These are phyloP conservation scores for Apeira syringaria DNA, from an alignment of 2,888 invertebrate genomes.

Conservation along the genomic window DNA sequence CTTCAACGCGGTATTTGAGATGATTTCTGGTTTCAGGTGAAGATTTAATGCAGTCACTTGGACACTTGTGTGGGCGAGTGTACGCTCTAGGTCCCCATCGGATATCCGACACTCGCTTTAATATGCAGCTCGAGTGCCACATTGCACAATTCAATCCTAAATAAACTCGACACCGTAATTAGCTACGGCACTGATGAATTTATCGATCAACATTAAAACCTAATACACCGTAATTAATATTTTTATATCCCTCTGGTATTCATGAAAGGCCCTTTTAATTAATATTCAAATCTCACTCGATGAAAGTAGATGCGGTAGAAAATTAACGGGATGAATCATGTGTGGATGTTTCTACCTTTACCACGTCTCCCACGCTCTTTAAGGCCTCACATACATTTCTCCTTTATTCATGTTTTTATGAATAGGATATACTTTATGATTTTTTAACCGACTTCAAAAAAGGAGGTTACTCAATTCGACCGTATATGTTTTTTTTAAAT, in stretches of 20 bases:
- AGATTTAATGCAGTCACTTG: conserved; percentile 9
- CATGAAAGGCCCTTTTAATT: conserved; percentile 11
- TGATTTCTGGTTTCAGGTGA: conserved; percentile 15
- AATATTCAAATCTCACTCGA: conserved; percentile 15
- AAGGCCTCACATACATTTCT: too few species aligned
- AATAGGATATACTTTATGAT: too few species aligned
- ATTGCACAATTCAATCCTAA: conserved; percentile 73
- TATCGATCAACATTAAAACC: conserved; percentile 27
- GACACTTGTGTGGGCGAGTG: conserved; percentile 38
- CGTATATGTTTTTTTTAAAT: too few species aligned
- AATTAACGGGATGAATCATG: not conserved
- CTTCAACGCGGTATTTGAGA: conserved; percentile 7
- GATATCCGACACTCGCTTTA: conserved; percentile 78
- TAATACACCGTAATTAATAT: conserved; percentile 22
- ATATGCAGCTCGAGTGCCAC: conserved; percentile 58
- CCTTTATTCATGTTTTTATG: too few species aligned
- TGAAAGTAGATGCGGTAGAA: conserved; percentile 4
- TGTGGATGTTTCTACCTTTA: not conserved
- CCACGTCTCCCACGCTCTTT: not conserved
- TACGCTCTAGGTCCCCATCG: conserved; percentile 63
- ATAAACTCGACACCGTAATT: conserved; percentile 74
- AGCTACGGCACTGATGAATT: conserved; percentile 74
- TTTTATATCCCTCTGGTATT: conserved; percentile 19
- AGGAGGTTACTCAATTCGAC: too few species aligned
- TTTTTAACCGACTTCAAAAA: too few species aligned